These are phyloP conservation scores for Apostichopus californicus DNA, from an alignment of 35 echinoderm and acorn worm genomes.

Conservation along the genomic window DNA sequence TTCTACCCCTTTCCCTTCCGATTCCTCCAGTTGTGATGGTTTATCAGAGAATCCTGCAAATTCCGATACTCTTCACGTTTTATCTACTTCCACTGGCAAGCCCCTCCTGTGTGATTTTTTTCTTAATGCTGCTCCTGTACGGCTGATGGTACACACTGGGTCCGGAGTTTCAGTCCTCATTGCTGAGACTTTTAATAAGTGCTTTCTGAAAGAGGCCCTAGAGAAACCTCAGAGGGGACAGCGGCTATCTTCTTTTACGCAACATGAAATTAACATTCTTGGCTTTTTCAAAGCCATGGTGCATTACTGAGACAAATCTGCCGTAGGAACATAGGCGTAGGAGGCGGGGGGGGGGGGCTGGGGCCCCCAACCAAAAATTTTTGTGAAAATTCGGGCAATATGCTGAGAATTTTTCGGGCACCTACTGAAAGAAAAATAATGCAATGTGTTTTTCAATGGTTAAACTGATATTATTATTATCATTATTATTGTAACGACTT, in stretches of 20 bases:
- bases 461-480: too few relatives aligned
- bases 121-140: neutral
- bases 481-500: too few relatives aligned
- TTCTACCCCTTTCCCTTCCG: too few relatives aligned
- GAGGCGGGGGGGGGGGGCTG: too few relatives aligned
- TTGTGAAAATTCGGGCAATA: too few relatives aligned
- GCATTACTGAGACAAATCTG: neutral
- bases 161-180: neutral
- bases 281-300: neutral
- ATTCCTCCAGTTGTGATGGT: too few relatives aligned
- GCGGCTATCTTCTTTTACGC: neutral
- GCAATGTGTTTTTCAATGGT: too few relatives aligned
- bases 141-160: constrained; percentile 1
- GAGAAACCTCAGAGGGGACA: neutral
- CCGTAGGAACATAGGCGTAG: neutral
- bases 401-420: too few relatives aligned
- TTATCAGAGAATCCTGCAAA: too few relatives aligned
- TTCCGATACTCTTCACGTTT: too few relatives aligned
- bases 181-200: constrained; percentile 10
- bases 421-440: too few relatives aligned
- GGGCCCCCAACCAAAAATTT: too few relatives aligned
- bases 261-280: constrained; percentile 8
- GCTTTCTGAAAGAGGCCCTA: neutral
- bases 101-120: neutral
- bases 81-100: neutral